These are phyloP conservation scores for Tricholauxania praeusta DNA, from an alignment of 2,888 invertebrate genomes.

Conservation along the genomic window DNA sequence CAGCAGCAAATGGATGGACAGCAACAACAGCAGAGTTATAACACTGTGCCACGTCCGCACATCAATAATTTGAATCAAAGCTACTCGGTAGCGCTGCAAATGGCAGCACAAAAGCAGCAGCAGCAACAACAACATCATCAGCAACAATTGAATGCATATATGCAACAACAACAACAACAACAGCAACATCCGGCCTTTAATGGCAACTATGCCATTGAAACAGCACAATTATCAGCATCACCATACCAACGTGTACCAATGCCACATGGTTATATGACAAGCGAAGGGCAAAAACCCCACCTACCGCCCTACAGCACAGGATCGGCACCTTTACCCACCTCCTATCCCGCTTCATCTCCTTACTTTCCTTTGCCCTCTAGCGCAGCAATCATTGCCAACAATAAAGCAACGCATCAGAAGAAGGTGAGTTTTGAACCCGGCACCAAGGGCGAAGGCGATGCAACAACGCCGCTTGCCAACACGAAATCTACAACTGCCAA, in stretches of 20 bases:
- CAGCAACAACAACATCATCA: constrained; percentile 55
- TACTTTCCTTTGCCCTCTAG: constrained; percentile 50
- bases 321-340: constrained; percentile 46
- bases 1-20: constrained; percentile 58
- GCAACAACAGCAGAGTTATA: constrained; percentile 57
- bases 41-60: constrained; percentile 39
- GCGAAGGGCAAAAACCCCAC: constrained; percentile 66
- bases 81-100: constrained; percentile 40
- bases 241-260: constrained; percentile 75
- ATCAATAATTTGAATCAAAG: constrained; percentile 48
- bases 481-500: constrained; percentile 4
- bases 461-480: constrained; percentile 5
- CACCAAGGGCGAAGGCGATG: constrained; percentile 75
- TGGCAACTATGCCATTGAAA: constrained; percentile 44
- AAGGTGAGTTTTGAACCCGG: constrained; percentile 82
- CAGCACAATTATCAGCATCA: constrained; percentile 56
- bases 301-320: constrained; percentile 68
- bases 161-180: constrained; percentile 48
- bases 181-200: constrained; percentile 37
- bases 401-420: constrained; percentile 72
- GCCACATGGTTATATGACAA: constrained; percentile 73
- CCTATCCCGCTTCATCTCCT: constrained; percentile 59
- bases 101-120: constrained; percentile 44
- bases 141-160: constrained; percentile 52
- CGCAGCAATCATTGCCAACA: constrained; percentile 63